Base-by-base conservation (phyloP, 2,113 vertebrate genomes). In the Saimiri boliviensis region DNA sequence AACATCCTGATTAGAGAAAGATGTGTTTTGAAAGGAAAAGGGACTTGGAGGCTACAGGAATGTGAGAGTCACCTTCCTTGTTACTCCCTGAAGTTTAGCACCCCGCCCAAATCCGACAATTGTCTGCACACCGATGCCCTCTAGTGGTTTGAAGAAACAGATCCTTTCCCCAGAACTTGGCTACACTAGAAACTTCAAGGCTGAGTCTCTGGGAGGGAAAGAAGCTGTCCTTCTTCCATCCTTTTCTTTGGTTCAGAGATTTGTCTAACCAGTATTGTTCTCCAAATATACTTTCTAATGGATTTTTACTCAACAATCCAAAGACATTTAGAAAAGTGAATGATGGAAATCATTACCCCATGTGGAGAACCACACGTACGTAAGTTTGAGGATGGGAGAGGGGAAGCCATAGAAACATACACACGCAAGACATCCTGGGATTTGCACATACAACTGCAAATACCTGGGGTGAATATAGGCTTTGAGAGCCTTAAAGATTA, bases 81-180 rank as follows among this genome's bases (percentile, higher is more conserved):
- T 27, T 30, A 32, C 40, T 94, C 68, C 97, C 87, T 25, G 83
- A 96, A 96, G 95, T 71, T 81, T 54, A n/a, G 47, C 60, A 68
- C 80, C 86, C 86, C 17, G 25, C n/a, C 86, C 70, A 49, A 23
- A 52, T 30, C 20, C 19, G 77, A 49, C 81, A 52, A 84, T 98
- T 94, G 93, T 97, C 94, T 98, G 91, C 98, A 91, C 91, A 47
- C 94, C 8, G 40, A 66, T 95, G 93, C 98, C 97, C 97, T 98
- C 98, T 98, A 94, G 98, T 96, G 98, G 97, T 42, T 1, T 23
- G 5, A 84, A 42, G 27, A 47, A 81, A 86, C 25, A 89, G n/a
- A 4, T 63, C 20, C 21, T 71, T 87, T 89, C 1, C 58, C 52
- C 68, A 32, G 81, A 93, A 40, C 2, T 45, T 47, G 4, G n/a